Percentiles rank a stretch among this genome's conserved stretches.
Conservation (phyloP, 1,140 invertebrate species). For the Macrotrachela quadricornifera region DNA sequence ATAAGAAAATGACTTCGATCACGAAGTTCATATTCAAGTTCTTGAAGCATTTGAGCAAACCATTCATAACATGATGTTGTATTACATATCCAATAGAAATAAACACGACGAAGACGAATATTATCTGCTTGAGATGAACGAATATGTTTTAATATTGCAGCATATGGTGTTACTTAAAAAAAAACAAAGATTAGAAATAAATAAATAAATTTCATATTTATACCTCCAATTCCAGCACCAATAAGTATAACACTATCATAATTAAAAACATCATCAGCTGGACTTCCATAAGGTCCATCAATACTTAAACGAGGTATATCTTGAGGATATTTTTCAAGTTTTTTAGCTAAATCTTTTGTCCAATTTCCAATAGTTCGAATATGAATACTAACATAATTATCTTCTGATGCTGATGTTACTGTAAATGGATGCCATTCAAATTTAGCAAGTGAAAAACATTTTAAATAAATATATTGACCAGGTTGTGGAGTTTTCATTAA, state of each 20-base stretch:
- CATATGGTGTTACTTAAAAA: slow-evolving; percentile 76
- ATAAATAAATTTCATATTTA: neutral
- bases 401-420: slow-evolving; percentile 25
- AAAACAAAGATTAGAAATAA: neutral
- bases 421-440: slow-evolving; percentile 32
- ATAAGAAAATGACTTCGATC: slow-evolving; percentile 16
- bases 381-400: slow-evolving; percentile 27
- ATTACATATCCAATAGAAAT: slow-evolving; percentile 9
- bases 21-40: slow-evolving; percentile 15
- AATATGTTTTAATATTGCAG: slow-evolving; percentile 87
- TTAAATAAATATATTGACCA: slow-evolving; percentile 27
- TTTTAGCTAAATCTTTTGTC: slow-evolving; percentile 23
- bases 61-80: slow-evolving; percentile 3
- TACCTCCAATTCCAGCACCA: slow-evolving; percentile 6
- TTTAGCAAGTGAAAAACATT: slow-evolving; percentile 21
- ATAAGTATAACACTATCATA: slow-evolving; percentile 3
- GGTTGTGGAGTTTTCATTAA: slow-evolving; percentile 11
- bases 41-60: slow-evolving; percentile 6
- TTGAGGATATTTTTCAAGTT: neutral
- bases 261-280: slow-evolving; percentile 25
- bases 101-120: neutral
- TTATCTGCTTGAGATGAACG: slow-evolving; percentile 9
- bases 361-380: slow-evolving; percentile 27
- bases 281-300: slow-evolving; percentile 72
- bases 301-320: slow-evolving; percentile 15